Evolutionary conservation across 2,113 vertebrate genomes (phyloP).

Genomic region (Phyllostomus hastatus): DNA sequence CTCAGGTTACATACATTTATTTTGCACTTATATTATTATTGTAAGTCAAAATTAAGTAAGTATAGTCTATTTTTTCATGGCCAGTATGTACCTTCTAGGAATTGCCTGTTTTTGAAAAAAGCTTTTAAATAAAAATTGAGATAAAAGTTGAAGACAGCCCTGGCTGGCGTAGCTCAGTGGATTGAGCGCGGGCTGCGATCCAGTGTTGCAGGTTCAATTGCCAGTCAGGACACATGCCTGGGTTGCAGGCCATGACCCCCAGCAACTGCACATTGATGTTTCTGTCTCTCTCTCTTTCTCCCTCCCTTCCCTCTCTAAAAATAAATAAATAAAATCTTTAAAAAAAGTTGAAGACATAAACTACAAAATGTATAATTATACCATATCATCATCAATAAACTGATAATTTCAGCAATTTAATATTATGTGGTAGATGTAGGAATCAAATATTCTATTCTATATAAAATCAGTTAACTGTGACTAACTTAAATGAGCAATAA

Average conservation of each 20-base stretch:
- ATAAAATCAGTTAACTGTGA: background rate
- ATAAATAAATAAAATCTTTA: no score
- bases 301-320: no score
- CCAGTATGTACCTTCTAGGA: background rate
- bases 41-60: background rate
- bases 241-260: no score
- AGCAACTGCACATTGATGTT: no score
- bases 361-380: background rate
- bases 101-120: background rate
- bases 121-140: background rate
- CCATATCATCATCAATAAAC: background rate
- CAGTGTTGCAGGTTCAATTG: no score
- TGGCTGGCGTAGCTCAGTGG: no score
- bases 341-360: slow-evolving; percentile 14
- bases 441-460: slow-evolving; percentile 7
- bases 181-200: no score
- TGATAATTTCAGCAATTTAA: background rate
- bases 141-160: slow-evolving; percentile 12
- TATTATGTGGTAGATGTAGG: background rate
- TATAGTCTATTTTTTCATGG: background rate
- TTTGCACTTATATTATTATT: background rate
- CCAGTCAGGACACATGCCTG: no score
- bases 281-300: no score
- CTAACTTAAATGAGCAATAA: slow-evolving; percentile 17
- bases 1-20: background rate